phyloP scores from a whole-genome alignment of 2,888 invertebrate species.

The Melinopterus prodromus region DNA sequence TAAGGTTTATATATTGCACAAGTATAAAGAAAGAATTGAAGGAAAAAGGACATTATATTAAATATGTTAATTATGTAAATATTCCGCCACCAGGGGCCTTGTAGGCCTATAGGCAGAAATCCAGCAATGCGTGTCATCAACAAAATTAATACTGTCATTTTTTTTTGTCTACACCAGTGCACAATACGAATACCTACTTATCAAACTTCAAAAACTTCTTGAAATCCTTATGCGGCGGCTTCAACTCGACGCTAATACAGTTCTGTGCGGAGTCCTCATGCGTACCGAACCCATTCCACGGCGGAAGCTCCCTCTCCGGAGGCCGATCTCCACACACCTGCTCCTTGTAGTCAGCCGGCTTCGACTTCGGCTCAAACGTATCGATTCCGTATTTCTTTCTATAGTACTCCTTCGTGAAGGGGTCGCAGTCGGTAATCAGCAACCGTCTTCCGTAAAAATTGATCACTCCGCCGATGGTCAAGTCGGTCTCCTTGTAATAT shows the following conservation, averaged over 20 bases:
- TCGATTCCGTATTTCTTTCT: slow-evolving; percentile 61
- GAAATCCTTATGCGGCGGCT: slow-evolving; percentile 79
- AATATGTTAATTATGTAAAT: no score
- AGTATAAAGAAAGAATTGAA: no score
- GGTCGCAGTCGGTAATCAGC: slow-evolving; percentile 83
- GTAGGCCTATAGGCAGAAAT: no score
- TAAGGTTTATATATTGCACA: no score
- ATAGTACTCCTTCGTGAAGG: slow-evolving; percentile 87
- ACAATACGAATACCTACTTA: no score
- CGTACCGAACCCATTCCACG: slow-evolving; percentile 91
- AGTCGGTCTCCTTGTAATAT: slow-evolving; percentile 75
- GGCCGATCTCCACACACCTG: slow-evolving; percentile 41
- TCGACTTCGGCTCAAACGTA: slow-evolving; percentile 69
- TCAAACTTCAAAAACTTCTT: slow-evolving; percentile 84
- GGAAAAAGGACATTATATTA: no score
- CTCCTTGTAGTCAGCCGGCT: slow-evolving; percentile 56
- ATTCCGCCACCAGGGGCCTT: no score
- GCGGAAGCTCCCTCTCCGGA: slow-evolving; percentile 70
- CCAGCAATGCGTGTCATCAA: no score
- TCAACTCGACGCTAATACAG: slow-evolving; percentile 82
- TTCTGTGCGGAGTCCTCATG: slow-evolving; percentile 91
- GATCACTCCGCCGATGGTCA: slow-evolving; percentile 82
- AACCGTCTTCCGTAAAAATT: slow-evolving; percentile 85
- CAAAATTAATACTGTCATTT: no score
- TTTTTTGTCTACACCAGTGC: no score